Base-by-base conservation (phyloP, 2,113 vertebrate species). In the Tachysurus vachellii region DNA sequence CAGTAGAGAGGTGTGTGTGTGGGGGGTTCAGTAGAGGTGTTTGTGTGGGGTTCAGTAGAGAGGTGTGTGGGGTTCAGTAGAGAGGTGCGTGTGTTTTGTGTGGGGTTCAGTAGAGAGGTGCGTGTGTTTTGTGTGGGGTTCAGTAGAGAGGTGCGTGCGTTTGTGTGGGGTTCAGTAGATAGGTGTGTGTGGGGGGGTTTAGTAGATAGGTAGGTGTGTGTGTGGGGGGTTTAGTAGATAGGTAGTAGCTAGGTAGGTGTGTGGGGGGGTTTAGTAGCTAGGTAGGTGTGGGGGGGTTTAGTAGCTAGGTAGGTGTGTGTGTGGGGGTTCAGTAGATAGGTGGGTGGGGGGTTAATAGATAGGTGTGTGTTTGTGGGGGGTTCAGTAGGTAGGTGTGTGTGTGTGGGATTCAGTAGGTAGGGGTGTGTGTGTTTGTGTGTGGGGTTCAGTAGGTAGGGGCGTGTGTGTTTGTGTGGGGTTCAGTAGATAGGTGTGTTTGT, bases 111-210 rank as follows among this genome's bases (percentile, higher is more conserved):
- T 36, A 50, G 47, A 5, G 2, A 50, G 47, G 47, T 50, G 47
- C 4, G 47, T 50, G 47, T 14, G 76, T 21, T 96, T 96, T 93
- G 88, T 80, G 77, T 83, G 71, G 85, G 88, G 86, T 87, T 73
- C 76, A 84, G 86, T 85, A 83, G 81, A 88, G 82, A 84, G 61
- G 82, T 12, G 73, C 28, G 54, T 61, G 77, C n/a, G 85, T 76
- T 17, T 36, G 56, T 17, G 77, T 54, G 26, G 8, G 47, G 36
- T 36, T 36, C 36, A 36, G 36, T 36, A 50, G 47, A 50, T 5
- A 50, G 47, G 36, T 36, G 36, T 36, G 1, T 36, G 36, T n/a
- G n/a, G n/a, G n/a, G n/a, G n/a, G n/a, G n/a, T n/a, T n/a, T n/a
- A n/a, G n/a, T n/a, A n/a, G n/a, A n/a, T n/a, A n/a, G n/a, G n/a